Evolutionary conservation across 1,140 invertebrate species (phyloP).

Genomic region (Coelopa frigida): DNA sequence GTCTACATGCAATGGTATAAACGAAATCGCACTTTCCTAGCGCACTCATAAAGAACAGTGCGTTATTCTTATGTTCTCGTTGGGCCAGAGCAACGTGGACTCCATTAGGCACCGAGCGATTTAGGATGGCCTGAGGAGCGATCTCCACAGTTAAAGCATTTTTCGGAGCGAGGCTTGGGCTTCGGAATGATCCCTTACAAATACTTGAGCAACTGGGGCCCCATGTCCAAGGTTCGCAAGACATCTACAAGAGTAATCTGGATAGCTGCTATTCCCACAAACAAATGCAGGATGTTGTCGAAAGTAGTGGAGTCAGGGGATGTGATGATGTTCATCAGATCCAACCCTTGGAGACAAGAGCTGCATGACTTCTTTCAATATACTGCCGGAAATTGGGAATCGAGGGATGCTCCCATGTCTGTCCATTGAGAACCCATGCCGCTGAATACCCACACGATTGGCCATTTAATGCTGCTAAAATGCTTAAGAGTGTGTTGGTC

Average conservation of each 20-base stretch:
- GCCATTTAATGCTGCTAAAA: conserved; percentile 53
- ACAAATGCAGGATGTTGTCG: conserved; percentile 78
- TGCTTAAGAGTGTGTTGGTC: conserved; percentile 48
- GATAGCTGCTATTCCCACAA: conserved; percentile 86
- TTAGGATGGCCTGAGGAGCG: conserved; percentile 69
- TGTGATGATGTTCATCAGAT: conserved; percentile 73
- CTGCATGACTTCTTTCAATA: conserved; percentile 64
- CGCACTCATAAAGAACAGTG: conserved; percentile 58
- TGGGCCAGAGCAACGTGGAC: conserved; percentile 74
- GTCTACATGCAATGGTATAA: too few relatives aligned
- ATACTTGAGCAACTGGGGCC: conserved; percentile 64
- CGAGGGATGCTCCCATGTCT: conserved; percentile 64
- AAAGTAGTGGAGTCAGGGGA: conserved; percentile 64
- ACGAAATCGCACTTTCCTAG: conserved; percentile 60
- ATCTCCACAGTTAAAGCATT: conserved; percentile 75
- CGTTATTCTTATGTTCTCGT: conserved; percentile 62
- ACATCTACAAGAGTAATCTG: conserved; percentile 78
- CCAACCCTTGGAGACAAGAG: conserved; percentile 66
- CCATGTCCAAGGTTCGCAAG: conserved; percentile 59
- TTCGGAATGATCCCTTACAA: conserved; percentile 61
- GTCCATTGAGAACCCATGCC: conserved; percentile 88
- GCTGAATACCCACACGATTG: conserved; percentile 83
- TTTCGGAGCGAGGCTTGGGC: conserved; percentile 65
- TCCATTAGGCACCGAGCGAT: conserved; percentile 51
- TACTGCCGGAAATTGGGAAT: conserved; percentile 66